phyloP scores from a whole-genome alignment of 2,113 vertebrate genomes.

The Corythaeola cristata region DNA sequence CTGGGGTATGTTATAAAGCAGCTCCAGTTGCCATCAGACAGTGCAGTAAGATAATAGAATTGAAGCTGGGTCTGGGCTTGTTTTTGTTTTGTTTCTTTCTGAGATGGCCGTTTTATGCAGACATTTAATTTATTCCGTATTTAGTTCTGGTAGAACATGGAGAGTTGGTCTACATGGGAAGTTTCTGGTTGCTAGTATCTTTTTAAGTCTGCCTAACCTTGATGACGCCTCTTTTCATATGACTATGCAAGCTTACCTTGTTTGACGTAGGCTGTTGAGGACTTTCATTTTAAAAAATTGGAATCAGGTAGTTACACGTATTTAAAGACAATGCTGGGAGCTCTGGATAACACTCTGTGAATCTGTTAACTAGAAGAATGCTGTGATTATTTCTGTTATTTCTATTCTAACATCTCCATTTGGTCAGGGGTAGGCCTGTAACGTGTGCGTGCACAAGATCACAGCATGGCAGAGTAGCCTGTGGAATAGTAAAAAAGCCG shows the following conservation, averaged over 20 bases:
- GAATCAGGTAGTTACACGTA: background rate
- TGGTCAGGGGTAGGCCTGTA: background rate
- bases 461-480: background rate
- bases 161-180: background rate
- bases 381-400: background rate
- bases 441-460: background rate
- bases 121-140: background rate
- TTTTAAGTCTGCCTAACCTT: background rate
- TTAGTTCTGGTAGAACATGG: background rate
- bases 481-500: background rate
- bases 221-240: background rate
- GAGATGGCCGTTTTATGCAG: background rate
- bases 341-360: background rate
- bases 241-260: background rate
- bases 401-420: background rate
- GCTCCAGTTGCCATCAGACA: background rate
- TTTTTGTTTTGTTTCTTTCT: background rate
- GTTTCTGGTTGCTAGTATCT: background rate
- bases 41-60: background rate
- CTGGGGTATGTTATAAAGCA: background rate
- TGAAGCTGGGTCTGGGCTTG: background rate
- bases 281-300: background rate
- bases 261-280: background rate
- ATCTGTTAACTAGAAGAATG: background rate
- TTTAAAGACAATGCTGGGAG: background rate